phyloP scores from a whole-genome alignment of 2,888 invertebrate species.

The Leucozona laternaria region DNA sequence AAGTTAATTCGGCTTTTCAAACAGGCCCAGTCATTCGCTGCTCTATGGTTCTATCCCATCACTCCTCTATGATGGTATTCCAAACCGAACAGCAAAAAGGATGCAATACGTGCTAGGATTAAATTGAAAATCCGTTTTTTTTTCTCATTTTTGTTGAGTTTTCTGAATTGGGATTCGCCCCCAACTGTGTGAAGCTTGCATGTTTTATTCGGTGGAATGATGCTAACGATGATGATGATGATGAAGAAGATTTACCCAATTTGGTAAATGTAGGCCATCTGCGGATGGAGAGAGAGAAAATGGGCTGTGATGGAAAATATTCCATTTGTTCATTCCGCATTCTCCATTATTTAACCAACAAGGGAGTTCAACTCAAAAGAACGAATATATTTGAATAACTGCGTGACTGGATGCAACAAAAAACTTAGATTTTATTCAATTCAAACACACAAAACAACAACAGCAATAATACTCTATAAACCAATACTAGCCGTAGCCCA shows the following conservation, averaged over 20 bases:
- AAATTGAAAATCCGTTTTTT: constrained; percentile 69
- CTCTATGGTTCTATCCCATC: constrained; percentile 21
- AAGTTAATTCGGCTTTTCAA: constrained; percentile 74
- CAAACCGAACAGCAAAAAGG: constrained; percentile 47
- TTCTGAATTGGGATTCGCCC: not conserved
- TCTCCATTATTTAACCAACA: constrained; percentile 18
- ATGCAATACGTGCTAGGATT: constrained; percentile 74
- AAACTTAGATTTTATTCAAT: constrained; percentile 40
- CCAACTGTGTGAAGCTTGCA: constrained; percentile 42
- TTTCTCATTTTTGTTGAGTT: not conserved
- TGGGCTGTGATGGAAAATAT: constrained; percentile 3
- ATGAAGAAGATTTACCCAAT: constrained; percentile 70
- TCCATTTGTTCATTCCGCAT: constrained; percentile 27
- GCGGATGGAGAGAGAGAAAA: not conserved
- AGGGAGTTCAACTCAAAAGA: constrained; percentile 51
- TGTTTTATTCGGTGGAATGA: constrained; percentile 26
- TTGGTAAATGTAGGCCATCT: constrained; percentile 71
- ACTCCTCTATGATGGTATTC: constrained; percentile 22
- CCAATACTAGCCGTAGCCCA: not conserved
- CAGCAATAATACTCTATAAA: not conserved
- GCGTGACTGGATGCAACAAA: constrained; percentile 61
- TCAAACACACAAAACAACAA: not conserved
- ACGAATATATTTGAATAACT: constrained; percentile 68
- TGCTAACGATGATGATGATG: constrained; percentile 43
- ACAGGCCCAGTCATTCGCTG: constrained; percentile 52